Evolutionary conservation across 2,888 invertebrate species (phyloP), one percentile per base, ranked within the genome.

Genomic region (Cephus runcator): DNA sequence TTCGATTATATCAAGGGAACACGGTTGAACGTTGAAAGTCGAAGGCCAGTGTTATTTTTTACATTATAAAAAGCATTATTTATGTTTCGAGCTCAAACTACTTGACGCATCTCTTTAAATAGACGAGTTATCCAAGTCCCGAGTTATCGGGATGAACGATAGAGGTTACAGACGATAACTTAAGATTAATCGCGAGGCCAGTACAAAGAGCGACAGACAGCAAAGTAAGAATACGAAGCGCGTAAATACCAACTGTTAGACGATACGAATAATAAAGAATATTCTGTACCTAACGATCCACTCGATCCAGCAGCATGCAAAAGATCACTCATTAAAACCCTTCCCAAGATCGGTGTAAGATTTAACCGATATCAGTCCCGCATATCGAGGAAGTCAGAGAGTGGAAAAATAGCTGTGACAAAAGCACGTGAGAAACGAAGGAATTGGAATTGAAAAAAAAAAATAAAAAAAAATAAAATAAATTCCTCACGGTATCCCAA

Each of bases 191-290:
- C 71, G 71, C 71, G 71, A 71, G 71, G 71, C 71, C 71, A 71
- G 71, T 71, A 71, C 71, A 71, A 71, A 71, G 33, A 71, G 31
- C 71, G 71, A 71, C 4, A 15, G 31, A 33, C 12, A 33, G 71
- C 31, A 33, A 15, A 71, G 71, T 31, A 15, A 71, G 2, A 31
- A 31, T n/a, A 68, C 75, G 68, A 40, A 31, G 75, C 81, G 78
- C 73, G 79, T 75, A 78, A 78, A 73, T 73, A 73, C 71, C 80
- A 34, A 79, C 80, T 76, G 81, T 82, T 76, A 75, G 79, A 74
- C 34, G 79, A 80, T 69, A 79, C 78, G 71, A 77, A 73, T 81
- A 81, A 84, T 85, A 84, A 84, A 84, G 82, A 85, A 81, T 84
- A 84, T 76, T 83, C 78, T 85, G 76, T 83, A 84, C 78, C 80